Conservation (phyloP, 2,888 invertebrate genomes). For the Colletes collaris region DNA sequence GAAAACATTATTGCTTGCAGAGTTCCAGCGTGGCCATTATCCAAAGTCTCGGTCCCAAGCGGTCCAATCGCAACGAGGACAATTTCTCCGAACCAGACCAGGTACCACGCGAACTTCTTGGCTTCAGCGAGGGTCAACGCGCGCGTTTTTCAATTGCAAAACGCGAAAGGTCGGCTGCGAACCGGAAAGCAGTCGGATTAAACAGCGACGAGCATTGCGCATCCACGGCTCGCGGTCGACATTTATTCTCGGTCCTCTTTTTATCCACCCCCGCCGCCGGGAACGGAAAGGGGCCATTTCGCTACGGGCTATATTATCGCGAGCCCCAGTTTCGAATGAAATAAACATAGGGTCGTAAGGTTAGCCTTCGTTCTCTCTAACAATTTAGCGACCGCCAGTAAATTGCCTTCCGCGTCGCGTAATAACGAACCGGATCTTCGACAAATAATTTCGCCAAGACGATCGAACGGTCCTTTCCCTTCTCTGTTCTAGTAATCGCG, state of each 20-base stretch:
- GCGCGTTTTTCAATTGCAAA: slow-evolving; percentile 26
- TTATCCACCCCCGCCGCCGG: neutral
- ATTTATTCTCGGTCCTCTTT: slow-evolving; percentile 12
- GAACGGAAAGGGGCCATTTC: slow-evolving; percentile 8
- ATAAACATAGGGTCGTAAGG: slow-evolving; percentile 35
- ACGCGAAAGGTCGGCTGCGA: slow-evolving; percentile 3
- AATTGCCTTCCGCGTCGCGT: slow-evolving; percentile 20
- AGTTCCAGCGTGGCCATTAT: neutral
- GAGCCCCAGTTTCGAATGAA: slow-evolving; percentile 37
- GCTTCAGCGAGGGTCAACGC: neutral
- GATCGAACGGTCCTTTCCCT: neutral
- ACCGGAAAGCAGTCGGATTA: slow-evolving; percentile 12
- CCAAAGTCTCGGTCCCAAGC: slow-evolving; percentile 32
- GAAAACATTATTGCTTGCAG: slow-evolving; percentile 11
- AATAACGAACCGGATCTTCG: slow-evolving; percentile 1
- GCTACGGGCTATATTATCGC: slow-evolving; percentile 3
- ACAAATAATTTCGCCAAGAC: neutral
- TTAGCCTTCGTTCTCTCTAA: slow-evolving; percentile 12
- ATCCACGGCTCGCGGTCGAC: neutral
- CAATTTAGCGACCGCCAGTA: slow-evolving; percentile 24
- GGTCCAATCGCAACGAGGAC: slow-evolving; percentile 14
- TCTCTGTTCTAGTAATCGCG: neutral
- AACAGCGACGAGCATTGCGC: neutral
- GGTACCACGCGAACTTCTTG: slow-evolving; percentile 14
- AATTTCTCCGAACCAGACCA: slow-evolving; percentile 7